phyloP scores from a whole-genome alignment of 2,888 invertebrate species.

The Masnerella sp. region DNA sequence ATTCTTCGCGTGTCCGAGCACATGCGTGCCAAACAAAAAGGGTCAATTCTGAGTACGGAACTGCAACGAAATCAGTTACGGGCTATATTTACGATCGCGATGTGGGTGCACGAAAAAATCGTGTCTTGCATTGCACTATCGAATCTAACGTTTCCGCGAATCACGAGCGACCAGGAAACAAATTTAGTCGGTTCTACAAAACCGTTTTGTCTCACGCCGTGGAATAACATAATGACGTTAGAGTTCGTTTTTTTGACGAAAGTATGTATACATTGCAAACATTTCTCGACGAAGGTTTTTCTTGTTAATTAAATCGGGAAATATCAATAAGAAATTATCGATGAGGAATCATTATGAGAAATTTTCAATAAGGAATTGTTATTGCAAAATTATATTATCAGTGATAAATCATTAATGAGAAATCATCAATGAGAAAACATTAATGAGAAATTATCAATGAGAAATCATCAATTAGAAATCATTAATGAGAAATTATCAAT shows the following conservation, averaged over 20 bases:
- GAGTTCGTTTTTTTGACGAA: neutral
- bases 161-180: neutral
- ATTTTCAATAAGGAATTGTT: no score
- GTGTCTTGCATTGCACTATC: conserved; percentile 17
- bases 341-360: no score
- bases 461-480: no score
- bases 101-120: neutral
- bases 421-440: no score
- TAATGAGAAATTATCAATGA: no score
- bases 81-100: conserved; percentile 23
- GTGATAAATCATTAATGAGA: no score
- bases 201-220: neutral
- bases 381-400: no score
- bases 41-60: conserved; percentile 38
- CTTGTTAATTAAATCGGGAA: no score
- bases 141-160: conserved; percentile 19
- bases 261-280: neutral
- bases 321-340: no score
- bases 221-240: no score
- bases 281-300: no score
- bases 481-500: no score
- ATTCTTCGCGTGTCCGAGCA: conserved; percentile 34
- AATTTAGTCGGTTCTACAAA: conserved; percentile 12
- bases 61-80: conserved; percentile 43
- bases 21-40: conserved; percentile 41